Conservation (phyloP, 2,113 vertebrate species). For the Irena cyanogastra region DNA sequence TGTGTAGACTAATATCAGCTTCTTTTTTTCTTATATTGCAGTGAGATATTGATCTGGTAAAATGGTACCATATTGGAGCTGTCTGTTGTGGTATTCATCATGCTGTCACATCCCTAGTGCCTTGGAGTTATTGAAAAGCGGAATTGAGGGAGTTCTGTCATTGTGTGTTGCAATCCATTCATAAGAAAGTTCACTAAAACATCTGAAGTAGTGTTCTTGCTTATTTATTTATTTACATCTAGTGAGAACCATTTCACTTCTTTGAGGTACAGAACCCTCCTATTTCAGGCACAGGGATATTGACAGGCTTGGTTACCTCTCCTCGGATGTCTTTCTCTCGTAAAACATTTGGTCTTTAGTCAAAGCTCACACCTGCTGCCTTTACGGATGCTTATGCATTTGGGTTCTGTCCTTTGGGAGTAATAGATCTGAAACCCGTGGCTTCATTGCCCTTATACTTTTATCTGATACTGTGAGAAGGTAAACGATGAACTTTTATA, state of each 20-base stretch:
- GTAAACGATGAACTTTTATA: slow-evolving; percentile 72
- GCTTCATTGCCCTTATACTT: slow-evolving; percentile 65
- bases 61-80: slow-evolving; percentile 99
- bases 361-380: slow-evolving; percentile 60
- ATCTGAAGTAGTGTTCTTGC: slow-evolving; percentile 57
- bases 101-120: slow-evolving; percentile 94
- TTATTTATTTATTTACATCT: slow-evolving; percentile 61
- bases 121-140: slow-evolving; percentile 97
- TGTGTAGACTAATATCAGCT: slow-evolving; percentile 99
- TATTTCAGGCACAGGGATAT: background rate
- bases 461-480: slow-evolving; percentile 71
- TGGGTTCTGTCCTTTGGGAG: slow-evolving; percentile 59
- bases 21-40: slow-evolving; percentile 98
- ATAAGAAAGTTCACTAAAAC: slow-evolving; percentile 84
- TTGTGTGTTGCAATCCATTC: slow-evolving; percentile 93
- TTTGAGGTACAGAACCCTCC: background rate
- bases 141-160: slow-evolving; percentile 94
- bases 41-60: slow-evolving; percentile 99
- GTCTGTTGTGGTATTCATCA: slow-evolving; percentile 99
- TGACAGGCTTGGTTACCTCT: slow-evolving; percentile 41
- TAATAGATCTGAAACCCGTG: slow-evolving; percentile 60
- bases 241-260: background rate
- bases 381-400: slow-evolving; percentile 46
- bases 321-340: background rate
- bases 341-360: slow-evolving; percentile 49